phyloP scores from a whole-genome alignment of 1,140 invertebrate genomes.

The Platyura marginata region DNA sequence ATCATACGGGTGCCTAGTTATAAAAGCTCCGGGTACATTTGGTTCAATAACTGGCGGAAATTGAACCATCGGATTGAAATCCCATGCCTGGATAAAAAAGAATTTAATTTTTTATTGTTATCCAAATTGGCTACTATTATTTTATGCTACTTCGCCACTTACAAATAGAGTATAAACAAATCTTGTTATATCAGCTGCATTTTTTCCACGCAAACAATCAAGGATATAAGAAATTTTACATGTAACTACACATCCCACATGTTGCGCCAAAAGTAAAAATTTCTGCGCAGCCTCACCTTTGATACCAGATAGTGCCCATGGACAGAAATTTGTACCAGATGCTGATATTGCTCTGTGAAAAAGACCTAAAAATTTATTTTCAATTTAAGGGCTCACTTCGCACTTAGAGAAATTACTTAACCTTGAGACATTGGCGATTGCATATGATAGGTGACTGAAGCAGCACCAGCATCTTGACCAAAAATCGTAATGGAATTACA shows the following conservation, averaged over 20 bases:
- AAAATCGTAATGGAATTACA: slow-evolving; percentile 28
- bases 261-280: too few species aligned
- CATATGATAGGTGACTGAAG: slow-evolving; percentile 26
- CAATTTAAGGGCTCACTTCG: slow-evolving; percentile 46
- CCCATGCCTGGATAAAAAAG: slow-evolving; percentile 32
- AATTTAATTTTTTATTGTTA: slow-evolving; percentile 20
- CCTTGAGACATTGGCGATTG: slow-evolving; percentile 28
- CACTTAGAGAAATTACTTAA: slow-evolving; percentile 46
- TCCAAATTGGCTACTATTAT: too few species aligned
- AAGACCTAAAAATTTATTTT: slow-evolving; percentile 45
- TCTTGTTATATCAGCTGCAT: slow-evolving; percentile 36
- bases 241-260: too few species aligned
- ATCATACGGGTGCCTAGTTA: slow-evolving; percentile 33
- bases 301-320: slow-evolving; percentile 48
- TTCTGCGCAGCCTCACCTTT: too few species aligned
- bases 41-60: slow-evolving; percentile 52
- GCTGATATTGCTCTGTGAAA: slow-evolving; percentile 57
- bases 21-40: slow-evolving; percentile 41
- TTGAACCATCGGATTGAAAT: slow-evolving; percentile 50
- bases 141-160: too few species aligned
- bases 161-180: slow-evolving; percentile 42
- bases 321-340: slow-evolving; percentile 57
- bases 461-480: slow-evolving; percentile 33
- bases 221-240: slow-evolving; percentile 31
- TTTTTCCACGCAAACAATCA: slow-evolving; percentile 35